These are phyloP conservation scores for Drosophila pseudotakahashii DNA, from an alignment of 2,888 invertebrate genomes.

Conservation along the genomic window DNA sequence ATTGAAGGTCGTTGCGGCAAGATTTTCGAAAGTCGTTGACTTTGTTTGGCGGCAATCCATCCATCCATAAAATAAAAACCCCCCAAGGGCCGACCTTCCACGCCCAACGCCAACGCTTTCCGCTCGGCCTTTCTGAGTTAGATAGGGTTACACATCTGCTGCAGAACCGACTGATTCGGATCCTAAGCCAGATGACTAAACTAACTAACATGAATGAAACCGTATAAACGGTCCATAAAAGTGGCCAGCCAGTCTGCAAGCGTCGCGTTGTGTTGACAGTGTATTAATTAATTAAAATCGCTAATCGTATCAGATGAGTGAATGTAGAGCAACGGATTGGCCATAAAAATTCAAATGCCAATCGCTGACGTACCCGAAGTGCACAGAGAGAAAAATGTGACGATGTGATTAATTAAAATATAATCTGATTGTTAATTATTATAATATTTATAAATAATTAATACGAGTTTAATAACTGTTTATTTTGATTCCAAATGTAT, in stretches of 20 bases:
- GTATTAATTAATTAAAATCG: constrained; percentile 42
- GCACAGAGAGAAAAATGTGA: not conserved
- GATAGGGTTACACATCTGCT: constrained; percentile 19
- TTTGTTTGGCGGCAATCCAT: constrained; percentile 56
- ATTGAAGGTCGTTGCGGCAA: constrained; percentile 39
- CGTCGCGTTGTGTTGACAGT: constrained; percentile 23
- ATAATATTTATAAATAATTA: too few species aligned
- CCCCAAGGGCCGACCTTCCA: constrained; percentile 51
- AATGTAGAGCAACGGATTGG: constrained; percentile 58
- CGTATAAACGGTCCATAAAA: constrained; percentile 24
- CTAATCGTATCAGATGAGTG: constrained; percentile 42
- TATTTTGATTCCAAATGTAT: too few species aligned
- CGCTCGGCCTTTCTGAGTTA: not conserved
- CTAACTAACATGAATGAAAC: constrained; percentile 26
- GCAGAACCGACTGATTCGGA: constrained; percentile 14
- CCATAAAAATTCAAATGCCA: constrained; percentile 62
- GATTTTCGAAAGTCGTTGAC: constrained; percentile 77
- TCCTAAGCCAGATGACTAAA: not conserved
- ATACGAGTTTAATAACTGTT: too few species aligned
- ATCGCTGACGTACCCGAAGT: constrained; percentile 7
- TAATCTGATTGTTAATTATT: too few species aligned
- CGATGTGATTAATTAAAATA: too few species aligned
- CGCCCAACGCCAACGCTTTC: constrained; percentile 42
- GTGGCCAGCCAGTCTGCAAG: constrained; percentile 40
- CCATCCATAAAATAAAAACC: constrained; percentile 17